Evolutionary conservation across 2,888 invertebrate genomes (phyloP).

Genomic region (Caenorhabditis drosophilae): DNA sequence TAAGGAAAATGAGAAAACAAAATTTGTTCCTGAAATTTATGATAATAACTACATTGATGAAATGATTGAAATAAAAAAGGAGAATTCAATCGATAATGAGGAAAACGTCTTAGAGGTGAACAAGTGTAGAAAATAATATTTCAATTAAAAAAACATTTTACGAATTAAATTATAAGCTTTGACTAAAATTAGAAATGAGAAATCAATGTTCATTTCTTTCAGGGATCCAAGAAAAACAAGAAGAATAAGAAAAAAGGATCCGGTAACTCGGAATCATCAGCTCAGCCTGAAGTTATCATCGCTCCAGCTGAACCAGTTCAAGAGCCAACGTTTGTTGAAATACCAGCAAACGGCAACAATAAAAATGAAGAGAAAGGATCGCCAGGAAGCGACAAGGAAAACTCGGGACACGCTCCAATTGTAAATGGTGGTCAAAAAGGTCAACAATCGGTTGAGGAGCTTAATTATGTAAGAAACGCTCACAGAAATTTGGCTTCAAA

Average conservation of each 20-base stretch:
- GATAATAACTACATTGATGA: too few species aligned
- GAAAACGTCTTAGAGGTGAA: too few species aligned
- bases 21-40: too few species aligned
- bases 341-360: slow-evolving; percentile 15
- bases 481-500: too few species aligned
- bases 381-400: slow-evolving; percentile 40
- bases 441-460: slow-evolving; percentile 12
- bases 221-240: slow-evolving; percentile 10
- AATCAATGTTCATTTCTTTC: slow-evolving; percentile 10
- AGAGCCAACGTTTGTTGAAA: slow-evolving; percentile 24
- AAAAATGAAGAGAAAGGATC: slow-evolving; percentile 23
- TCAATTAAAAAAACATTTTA: too few species aligned
- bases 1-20: too few species aligned
- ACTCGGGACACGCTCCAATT: slow-evolving; percentile 8
- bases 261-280: slow-evolving; percentile 32
- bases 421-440: slow-evolving; percentile 22
- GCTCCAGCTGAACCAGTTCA: slow-evolving; percentile 9
- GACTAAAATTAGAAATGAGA: too few species aligned
- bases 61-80: too few species aligned
- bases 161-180: too few species aligned
- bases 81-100: too few species aligned
- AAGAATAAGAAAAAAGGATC: slow-evolving; percentile 39
- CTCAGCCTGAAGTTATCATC: slow-evolving; percentile 21
- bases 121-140: too few species aligned
- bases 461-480: too few species aligned